phyloP scores from a whole-genome alignment of 1,140 invertebrate genomes.

The Ylistrum balloti region DNA sequence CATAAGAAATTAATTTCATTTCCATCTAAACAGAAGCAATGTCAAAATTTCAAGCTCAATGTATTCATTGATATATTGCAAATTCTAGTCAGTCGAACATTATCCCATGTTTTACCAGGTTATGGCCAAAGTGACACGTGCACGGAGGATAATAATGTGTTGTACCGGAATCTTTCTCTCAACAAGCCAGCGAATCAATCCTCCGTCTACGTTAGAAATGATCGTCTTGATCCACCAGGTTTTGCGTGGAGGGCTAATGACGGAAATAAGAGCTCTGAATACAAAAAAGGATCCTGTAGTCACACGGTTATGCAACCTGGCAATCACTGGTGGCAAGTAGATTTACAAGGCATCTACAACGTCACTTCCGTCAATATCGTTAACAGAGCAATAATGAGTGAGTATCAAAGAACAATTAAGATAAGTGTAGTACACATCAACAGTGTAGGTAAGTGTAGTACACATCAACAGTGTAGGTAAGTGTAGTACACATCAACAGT shows the following conservation, averaged over 20 bases:
- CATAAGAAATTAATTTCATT: no score
- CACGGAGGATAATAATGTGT: not conserved
- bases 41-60: no score
- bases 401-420: no score
- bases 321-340: not conserved
- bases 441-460: no score
- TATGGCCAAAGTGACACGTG: not conserved
- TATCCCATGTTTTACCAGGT: no score
- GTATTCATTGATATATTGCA: no score
- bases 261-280: not conserved
- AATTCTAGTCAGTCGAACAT: no score
- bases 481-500: no score
- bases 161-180: not conserved
- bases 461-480: no score
- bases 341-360: not conserved
- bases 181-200: not conserved
- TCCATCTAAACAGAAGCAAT: no score
- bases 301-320: not conserved
- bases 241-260: not conserved
- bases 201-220: not conserved
- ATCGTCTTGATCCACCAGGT: not conserved
- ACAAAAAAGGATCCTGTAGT: not conserved
- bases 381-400: not conserved
- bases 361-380: not conserved
- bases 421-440: no score